Evolutionary conservation across 2,888 invertebrate species (phyloP), one percentile per base, ranked within the genome.

Genomic region (Pyrrhia umbra): DNA sequence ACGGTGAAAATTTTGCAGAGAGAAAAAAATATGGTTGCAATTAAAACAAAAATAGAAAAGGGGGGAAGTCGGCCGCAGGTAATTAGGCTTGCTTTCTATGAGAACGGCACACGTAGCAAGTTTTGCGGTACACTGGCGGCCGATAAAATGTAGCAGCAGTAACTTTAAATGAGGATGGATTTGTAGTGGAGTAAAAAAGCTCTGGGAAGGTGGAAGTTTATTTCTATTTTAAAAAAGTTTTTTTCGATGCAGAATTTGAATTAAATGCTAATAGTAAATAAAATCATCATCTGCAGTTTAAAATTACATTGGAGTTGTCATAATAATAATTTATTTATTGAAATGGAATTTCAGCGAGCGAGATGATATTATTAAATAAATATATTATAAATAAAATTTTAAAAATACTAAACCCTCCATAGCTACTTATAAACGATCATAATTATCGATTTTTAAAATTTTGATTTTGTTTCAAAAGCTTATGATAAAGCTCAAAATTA

Each of bases 1-100:
- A 54, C 51, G 66, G 74, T 70, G 61, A 43, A 57, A 77, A 73
- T 71, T 74, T 66, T 69, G 56, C 68, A 72, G 55, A 77, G 51
- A 68, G 34, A 66, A 65, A 74, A 74, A 75, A 73, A 74, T 62
- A 68, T 64, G 59, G 80, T 68, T 67, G 84, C 84, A 85, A 85
- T 85, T 86, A 86, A 85, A 82, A 82, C 73, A 77, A 76, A 86
- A 87, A 85, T 83, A 81, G 84, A 83, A 80, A 79, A 85, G 73
- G 51, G 72, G 60, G 58, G 55, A 82, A 83, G 75, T 83, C 79
- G 80, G 83, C 79, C 85, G 65, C 87, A 87, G 88, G 92, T 90
- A 92, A 92, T 92, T 90, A 92, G 85, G 86, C 83, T 74, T 79
- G 85, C 83, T 85, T 88, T 85, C 85, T 85, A 83, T 80, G 83